These are phyloP conservation scores for Columbina picui DNA, from an alignment of 2,113 vertebrate species.

Conservation along the genomic window DNA sequence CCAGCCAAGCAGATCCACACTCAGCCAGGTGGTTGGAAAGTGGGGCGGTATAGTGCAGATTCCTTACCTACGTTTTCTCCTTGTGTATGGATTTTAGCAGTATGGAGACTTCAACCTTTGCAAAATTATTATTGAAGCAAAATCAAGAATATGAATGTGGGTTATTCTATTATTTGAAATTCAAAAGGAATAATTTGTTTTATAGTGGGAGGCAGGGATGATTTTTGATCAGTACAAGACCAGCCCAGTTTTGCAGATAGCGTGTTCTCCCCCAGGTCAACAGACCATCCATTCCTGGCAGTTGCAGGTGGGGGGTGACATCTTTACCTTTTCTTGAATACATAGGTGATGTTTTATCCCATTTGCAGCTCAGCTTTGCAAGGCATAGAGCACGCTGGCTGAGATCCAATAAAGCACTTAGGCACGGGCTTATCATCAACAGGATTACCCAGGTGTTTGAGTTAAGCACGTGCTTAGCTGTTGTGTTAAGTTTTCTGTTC, in stretches of 20 bases:
- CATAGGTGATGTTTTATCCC: slow-evolving; percentile 53
- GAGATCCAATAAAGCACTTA: slow-evolving; percentile 67
- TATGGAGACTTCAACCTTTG: neutral
- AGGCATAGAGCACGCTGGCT: slow-evolving; percentile 27
- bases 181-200: neutral
- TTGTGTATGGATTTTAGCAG: neutral
- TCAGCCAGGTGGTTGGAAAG: neutral
- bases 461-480: slow-evolving; percentile 46
- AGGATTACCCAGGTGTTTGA: slow-evolving; percentile 68
- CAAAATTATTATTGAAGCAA: neutral
- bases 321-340: slow-evolving; percentile 31
- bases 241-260: neutral
- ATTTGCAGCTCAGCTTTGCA: slow-evolving; percentile 39
- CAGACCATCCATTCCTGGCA: neutral
- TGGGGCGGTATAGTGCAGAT: neutral
- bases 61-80: neutral
- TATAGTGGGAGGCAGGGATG: neutral
- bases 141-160: neutral
- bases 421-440: slow-evolving; percentile 43
- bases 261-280: neutral
- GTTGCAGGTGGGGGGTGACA: slow-evolving; percentile 53
- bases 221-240: neutral
- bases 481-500: neutral
- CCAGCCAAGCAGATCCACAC: neutral
- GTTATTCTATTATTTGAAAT: neutral